Evolutionary conservation across 64 coral and sea anemone genomes (phyloP).

Genomic region (Acropora yongei): DNA sequence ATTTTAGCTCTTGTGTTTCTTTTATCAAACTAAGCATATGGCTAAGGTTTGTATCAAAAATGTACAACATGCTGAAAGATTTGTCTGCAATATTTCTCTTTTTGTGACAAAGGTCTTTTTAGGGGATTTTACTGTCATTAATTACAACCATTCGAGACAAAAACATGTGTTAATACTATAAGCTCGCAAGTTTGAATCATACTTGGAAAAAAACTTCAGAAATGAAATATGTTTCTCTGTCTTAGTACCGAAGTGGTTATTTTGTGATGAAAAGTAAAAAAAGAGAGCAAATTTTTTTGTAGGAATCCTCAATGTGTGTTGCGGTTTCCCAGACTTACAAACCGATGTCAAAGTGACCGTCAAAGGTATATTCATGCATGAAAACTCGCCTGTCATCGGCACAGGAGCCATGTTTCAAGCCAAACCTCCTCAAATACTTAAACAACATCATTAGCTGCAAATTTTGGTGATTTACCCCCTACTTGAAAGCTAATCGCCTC

Average conservation of each 20-base stretch:
- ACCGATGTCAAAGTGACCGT: not conserved
- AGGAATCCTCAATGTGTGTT: not conserved
- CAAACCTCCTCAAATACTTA: slow-evolving; percentile 1
- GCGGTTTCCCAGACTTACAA: not conserved
- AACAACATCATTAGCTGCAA: slow-evolving; percentile 50
- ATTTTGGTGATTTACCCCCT: slow-evolving; percentile 40
- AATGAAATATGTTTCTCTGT: not conserved
- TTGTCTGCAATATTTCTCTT: slow-evolving; percentile 14
- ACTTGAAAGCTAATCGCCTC: slow-evolving; percentile 8
- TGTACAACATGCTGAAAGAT: not conserved
- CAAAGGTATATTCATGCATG: not conserved
- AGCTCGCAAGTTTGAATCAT: too few relatives aligned
- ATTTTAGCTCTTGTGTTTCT: too few relatives aligned
- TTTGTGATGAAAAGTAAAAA: too few relatives aligned
- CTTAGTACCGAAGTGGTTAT: too few relatives aligned
- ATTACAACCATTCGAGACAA: not conserved
- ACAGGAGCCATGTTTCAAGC: not conserved
- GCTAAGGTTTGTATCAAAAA: not conserved
- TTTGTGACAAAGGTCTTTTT: not conserved
- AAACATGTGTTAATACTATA: too few relatives aligned
- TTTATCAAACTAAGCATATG: too few relatives aligned
- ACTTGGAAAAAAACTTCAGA: not conserved
- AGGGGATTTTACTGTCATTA: not conserved
- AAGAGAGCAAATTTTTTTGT: not conserved
- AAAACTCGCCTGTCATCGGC: slow-evolving; percentile 1